Percentiles rank a stretch among this genome's conserved stretches.
Conservation (phyloP, 2,888 invertebrate genomes). For the Heliconius erato region DNA sequence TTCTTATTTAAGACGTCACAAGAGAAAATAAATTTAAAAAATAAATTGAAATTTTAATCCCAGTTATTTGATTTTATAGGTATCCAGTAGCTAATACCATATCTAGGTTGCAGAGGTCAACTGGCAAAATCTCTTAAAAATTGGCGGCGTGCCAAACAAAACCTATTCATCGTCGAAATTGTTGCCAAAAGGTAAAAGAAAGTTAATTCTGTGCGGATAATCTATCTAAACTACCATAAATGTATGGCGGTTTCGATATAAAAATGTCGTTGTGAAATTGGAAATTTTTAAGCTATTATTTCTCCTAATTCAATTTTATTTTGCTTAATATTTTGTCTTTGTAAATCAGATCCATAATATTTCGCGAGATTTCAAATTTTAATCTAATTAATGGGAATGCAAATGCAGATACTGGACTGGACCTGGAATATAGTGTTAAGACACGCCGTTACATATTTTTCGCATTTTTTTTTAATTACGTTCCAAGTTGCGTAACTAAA, state of each 20-base stretch:
- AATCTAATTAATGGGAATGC: no score
- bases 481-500: no score
- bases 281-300: background rate
- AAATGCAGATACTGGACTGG: no score
- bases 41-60: slow-evolving; percentile 18
- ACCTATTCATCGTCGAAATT: slow-evolving; percentile 42
- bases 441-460: no score
- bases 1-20: background rate
- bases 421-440: no score
- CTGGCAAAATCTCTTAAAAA: slow-evolving; percentile 42
- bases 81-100: slow-evolving; percentile 36
- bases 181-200: slow-evolving; percentile 46
- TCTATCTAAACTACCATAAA: slow-evolving; percentile 24
- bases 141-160: slow-evolving; percentile 48
- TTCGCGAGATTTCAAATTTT: no score
- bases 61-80: slow-evolving; percentile 27
- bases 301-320: background rate
- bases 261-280: background rate
- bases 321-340: background rate
- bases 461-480: no score
- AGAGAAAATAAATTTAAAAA: background rate
- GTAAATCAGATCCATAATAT: background rate
- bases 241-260: background rate
- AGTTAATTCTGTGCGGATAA: slow-evolving; percentile 28
- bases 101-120: slow-evolving; percentile 46